Percentiles rank a stretch among this genome's conserved stretches.
Conservation (phyloP, 2,888 invertebrate species). For the Zelleria hepariella region DNA sequence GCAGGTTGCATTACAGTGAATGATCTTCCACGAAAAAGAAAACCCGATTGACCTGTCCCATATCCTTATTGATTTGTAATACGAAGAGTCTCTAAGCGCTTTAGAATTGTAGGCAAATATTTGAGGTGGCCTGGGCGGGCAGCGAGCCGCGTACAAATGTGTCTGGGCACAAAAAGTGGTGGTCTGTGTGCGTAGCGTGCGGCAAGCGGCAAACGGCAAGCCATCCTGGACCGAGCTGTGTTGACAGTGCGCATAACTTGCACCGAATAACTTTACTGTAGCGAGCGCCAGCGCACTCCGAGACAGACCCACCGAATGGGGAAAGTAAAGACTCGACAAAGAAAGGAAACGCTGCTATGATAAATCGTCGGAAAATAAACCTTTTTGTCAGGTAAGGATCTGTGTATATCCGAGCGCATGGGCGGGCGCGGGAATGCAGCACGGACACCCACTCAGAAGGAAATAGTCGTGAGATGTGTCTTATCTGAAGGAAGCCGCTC, state of each 20-base stretch:
- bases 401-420: slow-evolving; percentile 13
- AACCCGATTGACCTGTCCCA: slow-evolving; percentile 38
- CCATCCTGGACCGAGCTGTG: slow-evolving; percentile 32
- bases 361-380: neutral
- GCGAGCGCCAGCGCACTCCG: neutral
- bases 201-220: slow-evolving; percentile 26
- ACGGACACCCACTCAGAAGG: slow-evolving; percentile 10
- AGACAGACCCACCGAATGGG: neutral
- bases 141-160: slow-evolving; percentile 35
- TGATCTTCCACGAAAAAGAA: slow-evolving; percentile 20
- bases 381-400: slow-evolving; percentile 5
- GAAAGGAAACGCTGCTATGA: neutral
- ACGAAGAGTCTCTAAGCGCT: slow-evolving; percentile 52
- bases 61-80: slow-evolving; percentile 43
- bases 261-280: slow-evolving; percentile 25
- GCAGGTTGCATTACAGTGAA: slow-evolving; percentile 19
- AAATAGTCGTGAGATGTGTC: slow-evolving; percentile 35
- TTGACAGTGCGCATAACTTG: slow-evolving; percentile 67
- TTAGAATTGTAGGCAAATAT: slow-evolving; percentile 66
- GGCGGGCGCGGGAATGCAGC: slow-evolving; percentile 1
- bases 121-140: slow-evolving; percentile 57
- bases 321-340: neutral
- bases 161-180: slow-evolving; percentile 33
- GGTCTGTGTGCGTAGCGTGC: slow-evolving; percentile 54
- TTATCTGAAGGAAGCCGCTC: slow-evolving; percentile 55